Percentiles rank a stretch among this genome's conserved stretches.
phyloP scores from a whole-genome alignment of 2,113 vertebrate species.

The Ia io region DNA sequence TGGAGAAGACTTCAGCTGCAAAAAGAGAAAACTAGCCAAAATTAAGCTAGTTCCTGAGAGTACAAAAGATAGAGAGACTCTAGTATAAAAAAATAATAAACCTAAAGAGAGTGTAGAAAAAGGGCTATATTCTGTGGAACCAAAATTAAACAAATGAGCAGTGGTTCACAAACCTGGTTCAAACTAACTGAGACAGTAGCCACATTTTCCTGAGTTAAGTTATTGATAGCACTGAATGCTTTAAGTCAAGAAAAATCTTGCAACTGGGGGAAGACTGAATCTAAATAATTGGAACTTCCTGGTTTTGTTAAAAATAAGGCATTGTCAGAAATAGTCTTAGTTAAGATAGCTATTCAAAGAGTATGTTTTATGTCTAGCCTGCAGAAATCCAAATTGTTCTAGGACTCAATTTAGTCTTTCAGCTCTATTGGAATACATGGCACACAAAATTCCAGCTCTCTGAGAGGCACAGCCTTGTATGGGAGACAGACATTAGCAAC shows the following conservation, averaged over 20 bases:
- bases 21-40: neutral
- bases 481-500: neutral
- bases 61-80: neutral
- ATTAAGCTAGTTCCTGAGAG: neutral
- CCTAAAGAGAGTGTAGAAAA: neutral
- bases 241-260: neutral
- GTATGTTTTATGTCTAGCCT: neutral
- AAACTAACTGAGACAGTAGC: neutral
- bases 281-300: neutral
- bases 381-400: neutral
- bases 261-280: neutral
- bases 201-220: neutral
- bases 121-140: neutral
- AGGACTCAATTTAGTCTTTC: neutral
- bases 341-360: neutral
- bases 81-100: neutral
- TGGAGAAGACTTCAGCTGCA: too few relatives aligned
- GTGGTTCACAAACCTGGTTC: fast-evolving
- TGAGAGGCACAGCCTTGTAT: neutral
- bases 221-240: neutral
- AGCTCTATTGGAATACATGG: neutral
- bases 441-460: neutral
- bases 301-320: neutral
- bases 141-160: neutral
- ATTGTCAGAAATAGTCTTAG: neutral